A percentile compares a stretch with the other conserved stretches of the same genome.
These are phyloP conservation scores for Dasypolia templi DNA, from an alignment of 2,888 invertebrate genomes.

Conservation along the genomic window DNA sequence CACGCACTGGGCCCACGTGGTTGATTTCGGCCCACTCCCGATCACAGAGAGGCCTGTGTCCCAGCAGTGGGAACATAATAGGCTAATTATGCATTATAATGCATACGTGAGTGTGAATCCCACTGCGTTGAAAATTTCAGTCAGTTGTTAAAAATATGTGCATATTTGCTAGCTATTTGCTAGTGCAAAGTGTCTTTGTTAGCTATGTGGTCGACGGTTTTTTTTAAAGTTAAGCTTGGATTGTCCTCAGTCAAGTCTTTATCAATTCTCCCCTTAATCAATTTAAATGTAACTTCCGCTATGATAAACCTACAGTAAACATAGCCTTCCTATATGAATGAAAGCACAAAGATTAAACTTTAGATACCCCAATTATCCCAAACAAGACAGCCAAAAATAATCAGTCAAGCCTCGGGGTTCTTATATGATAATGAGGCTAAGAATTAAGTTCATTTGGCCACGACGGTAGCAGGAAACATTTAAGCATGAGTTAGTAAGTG, in stretches of 20 bases:
- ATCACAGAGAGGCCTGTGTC: too few relatives aligned
- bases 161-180: too few relatives aligned
- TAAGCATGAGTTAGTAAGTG: conserved; percentile 83
- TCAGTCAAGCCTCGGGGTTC: conserved; percentile 75
- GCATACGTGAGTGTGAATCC: too few relatives aligned
- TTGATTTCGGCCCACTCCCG: too few relatives aligned
- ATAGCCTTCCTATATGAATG: conserved; percentile 18
- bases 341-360: conserved; percentile 52
- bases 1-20: too few relatives aligned
- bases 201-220: not conserved
- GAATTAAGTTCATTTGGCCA: conserved; percentile 81
- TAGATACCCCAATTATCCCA: conserved; percentile 61
- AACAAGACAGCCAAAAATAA: conserved; percentile 63
- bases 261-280: conserved; percentile 8
- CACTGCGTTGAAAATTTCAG: too few relatives aligned
- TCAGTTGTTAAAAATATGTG: too few relatives aligned
- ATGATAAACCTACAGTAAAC: conserved; percentile 35
- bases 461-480: conserved; percentile 88
- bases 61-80: too few relatives aligned
- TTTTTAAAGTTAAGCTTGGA: not conserved
- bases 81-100: too few relatives aligned
- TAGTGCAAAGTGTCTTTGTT: too few relatives aligned
- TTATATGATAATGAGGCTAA: conserved; percentile 85
- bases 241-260: not conserved
- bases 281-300: conserved; percentile 27